Evolutionary conservation across 2,113 vertebrate genomes (phyloP).

Genomic region (Emydocephalus ijimae): DNA sequence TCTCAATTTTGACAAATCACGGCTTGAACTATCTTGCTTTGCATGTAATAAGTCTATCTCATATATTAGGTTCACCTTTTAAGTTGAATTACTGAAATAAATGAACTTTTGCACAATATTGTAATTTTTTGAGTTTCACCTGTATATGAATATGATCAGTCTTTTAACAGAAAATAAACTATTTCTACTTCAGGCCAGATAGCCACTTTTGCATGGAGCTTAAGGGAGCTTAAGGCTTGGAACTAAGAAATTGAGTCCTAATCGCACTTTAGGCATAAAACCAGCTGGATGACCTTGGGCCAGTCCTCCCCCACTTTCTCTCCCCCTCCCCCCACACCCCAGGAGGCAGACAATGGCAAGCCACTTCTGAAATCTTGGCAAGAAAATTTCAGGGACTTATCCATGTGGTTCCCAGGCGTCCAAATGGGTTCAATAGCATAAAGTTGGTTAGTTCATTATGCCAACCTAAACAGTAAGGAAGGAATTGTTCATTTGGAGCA

Average conservation of each 20-base stretch:
- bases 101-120: no score
- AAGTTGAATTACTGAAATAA: no score
- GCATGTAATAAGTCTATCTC: no score
- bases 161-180: background rate
- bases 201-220: background rate
- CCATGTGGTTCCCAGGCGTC: background rate
- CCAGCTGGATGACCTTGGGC: background rate
- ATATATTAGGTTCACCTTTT: no score
- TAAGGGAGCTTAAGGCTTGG: background rate
- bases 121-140: no score
- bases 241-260: background rate
- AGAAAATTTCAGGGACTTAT: background rate
- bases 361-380: background rate
- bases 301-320: no score
- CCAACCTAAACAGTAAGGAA: background rate
- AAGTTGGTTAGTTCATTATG: background rate
- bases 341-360: background rate
- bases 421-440: background rate
- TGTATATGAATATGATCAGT: background rate
- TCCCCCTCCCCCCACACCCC: no score
- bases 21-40: no score
- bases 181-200: background rate
- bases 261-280: background rate
- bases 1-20: no score
- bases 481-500: background rate